Evolutionary conservation across 2,888 invertebrate genomes (phyloP).

Genomic region (Noctua janthe): DNA sequence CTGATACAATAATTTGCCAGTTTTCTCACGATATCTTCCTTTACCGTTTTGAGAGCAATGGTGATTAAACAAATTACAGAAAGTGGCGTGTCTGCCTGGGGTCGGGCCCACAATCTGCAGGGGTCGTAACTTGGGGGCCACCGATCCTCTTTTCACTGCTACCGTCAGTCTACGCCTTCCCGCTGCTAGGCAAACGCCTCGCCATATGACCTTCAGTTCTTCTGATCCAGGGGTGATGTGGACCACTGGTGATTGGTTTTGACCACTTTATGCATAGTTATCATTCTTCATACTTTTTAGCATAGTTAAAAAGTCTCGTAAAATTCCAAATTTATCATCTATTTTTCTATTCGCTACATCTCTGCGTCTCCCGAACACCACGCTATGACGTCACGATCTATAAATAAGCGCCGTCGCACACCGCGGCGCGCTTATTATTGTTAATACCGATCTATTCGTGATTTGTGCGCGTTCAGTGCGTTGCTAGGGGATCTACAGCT

Average conservation of each 20-base stretch:
- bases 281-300: not conserved
- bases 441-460: constrained; percentile 49
- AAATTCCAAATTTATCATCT: not conserved
- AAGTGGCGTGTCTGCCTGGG: not conserved
- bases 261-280: not conserved
- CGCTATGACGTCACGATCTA: constrained; percentile 50
- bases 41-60: not conserved
- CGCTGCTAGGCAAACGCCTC: not conserved
- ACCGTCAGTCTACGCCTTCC: not conserved
- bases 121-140: not conserved
- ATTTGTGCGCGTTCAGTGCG: constrained; percentile 37
- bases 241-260: not conserved
- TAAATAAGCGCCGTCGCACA: constrained; percentile 56
- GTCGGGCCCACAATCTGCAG: not conserved
- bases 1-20: too few species aligned
- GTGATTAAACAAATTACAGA: not conserved
- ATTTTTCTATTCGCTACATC: constrained; percentile 7
- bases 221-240: not conserved
- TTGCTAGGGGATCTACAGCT: constrained; percentile 54
- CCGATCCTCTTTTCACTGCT: not conserved
- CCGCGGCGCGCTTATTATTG: constrained; percentile 57
- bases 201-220: not conserved
- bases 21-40: not conserved
- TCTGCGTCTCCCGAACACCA: constrained; percentile 10
- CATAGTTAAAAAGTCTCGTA: not conserved